These are phyloP conservation scores for Rallus limicola DNA, from an alignment of 2,113 vertebrate genomes.

Conservation along the genomic window DNA sequence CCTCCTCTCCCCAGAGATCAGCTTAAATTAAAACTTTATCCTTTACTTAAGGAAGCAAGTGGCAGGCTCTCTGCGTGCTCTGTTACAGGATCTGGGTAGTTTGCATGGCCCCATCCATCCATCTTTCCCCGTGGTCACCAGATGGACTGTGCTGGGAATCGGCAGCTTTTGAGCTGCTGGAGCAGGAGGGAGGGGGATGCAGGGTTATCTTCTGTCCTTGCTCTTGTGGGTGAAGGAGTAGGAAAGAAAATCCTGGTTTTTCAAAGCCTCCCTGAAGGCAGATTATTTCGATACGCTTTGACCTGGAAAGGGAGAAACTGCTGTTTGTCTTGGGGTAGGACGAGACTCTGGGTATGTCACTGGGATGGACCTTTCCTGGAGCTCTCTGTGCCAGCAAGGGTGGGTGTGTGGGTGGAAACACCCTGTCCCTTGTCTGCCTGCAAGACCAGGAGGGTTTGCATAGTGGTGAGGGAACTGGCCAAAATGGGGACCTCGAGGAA, in stretches of 20 bases:
- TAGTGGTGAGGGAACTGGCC: background rate
- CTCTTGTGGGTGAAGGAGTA: background rate
- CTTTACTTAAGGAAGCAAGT: constrained; percentile 13
- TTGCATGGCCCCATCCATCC: background rate
- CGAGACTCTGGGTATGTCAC: fast-evolving
- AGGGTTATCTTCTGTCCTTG: background rate
- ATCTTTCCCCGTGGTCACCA: background rate
- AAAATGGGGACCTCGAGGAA: background rate
- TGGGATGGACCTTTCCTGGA: fast-evolving
- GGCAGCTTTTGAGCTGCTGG: background rate
- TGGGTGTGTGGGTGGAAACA: background rate
- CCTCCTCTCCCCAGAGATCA: constrained; percentile 30
- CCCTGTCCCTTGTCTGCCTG: background rate
- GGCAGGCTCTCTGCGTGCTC: background rate
- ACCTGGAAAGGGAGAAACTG: background rate
- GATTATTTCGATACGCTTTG: background rate
- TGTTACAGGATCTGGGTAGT: background rate
- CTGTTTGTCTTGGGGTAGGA: background rate
- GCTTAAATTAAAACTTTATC: constrained; percentile 49
- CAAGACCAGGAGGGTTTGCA: background rate
- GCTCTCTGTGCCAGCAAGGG: background rate
- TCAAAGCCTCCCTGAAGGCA: background rate
- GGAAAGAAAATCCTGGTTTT: background rate
- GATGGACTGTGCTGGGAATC: background rate
- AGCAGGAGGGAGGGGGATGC: background rate